Evolutionary conservation across 2,113 vertebrate genomes (phyloP).

Genomic region (Chionis minor): DNA sequence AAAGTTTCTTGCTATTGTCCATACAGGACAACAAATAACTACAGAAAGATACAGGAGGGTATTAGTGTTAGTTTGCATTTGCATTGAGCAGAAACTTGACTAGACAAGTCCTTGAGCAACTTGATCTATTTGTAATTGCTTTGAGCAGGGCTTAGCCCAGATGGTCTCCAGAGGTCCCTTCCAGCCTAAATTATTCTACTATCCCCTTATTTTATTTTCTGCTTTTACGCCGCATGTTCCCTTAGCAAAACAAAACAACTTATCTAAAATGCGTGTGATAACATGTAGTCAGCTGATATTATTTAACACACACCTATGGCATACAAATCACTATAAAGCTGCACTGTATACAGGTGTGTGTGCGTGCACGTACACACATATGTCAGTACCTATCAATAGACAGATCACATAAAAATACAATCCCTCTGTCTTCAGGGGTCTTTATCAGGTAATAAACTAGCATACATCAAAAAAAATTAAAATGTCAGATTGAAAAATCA

Average conservation of each 20-base stretch:
- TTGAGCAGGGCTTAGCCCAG: not conserved
- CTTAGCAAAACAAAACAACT: not conserved
- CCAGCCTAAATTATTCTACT: not conserved
- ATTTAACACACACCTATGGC: not conserved
- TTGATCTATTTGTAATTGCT: not conserved
- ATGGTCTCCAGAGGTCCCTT: not conserved
- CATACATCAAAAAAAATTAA: not conserved
- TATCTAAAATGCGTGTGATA: not conserved
- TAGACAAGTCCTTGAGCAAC: not conserved
- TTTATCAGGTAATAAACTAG: not conserved
- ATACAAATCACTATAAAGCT: fast-evolving
- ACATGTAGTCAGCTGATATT: not conserved
- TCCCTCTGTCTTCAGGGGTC: not conserved
- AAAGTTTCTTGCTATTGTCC: not conserved
- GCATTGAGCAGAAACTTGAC: not conserved
- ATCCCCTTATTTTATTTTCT: not conserved
- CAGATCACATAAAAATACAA: not conserved
- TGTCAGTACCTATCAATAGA: not conserved
- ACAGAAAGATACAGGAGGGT: not conserved
- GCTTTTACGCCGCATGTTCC: not conserved
- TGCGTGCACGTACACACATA: not conserved
- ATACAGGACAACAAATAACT: not conserved
- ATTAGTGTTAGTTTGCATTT: not conserved
- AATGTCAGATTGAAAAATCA: not conserved
- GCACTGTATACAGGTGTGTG: not conserved